These are phyloP conservation scores for Onthophagus taurus DNA, from an alignment of 1,140 invertebrate species.

Conservation along the genomic window DNA sequence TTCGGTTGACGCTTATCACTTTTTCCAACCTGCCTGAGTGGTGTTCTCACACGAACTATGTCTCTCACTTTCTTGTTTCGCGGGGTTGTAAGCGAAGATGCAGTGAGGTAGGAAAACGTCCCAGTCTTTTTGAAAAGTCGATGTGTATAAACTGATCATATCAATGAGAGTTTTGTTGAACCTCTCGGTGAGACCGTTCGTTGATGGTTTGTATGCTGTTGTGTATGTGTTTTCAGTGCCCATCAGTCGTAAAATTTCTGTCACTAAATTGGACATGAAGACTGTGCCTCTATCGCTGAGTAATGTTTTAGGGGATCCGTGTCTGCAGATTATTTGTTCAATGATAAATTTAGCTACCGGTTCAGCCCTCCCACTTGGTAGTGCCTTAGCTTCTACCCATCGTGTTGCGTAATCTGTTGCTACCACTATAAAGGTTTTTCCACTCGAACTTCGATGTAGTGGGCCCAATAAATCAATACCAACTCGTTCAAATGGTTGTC, in stretches of 20 bases:
- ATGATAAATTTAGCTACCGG: slow-evolving; percentile 23
- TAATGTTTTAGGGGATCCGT: not conserved
- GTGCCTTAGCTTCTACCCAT: slow-evolving; percentile 22
- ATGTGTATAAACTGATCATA: slow-evolving; percentile 13
- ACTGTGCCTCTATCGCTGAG: slow-evolving; percentile 7
- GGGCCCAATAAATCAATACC: not conserved
- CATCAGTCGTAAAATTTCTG: not conserved
- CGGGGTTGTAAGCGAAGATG: slow-evolving; percentile 13
- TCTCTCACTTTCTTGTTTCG: slow-evolving; percentile 14
- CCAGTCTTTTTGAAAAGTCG: slow-evolving; percentile 12
- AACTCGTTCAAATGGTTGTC: not conserved
- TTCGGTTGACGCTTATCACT: slow-evolving; percentile 10
- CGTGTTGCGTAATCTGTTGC: too few species aligned
- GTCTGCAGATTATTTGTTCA: slow-evolving; percentile 18
- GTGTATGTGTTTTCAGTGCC: not conserved
- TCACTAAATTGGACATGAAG: slow-evolving; percentile 4
- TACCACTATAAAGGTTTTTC: too few species aligned
- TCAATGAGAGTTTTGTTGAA: slow-evolving; percentile 13
- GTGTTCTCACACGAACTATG: slow-evolving; percentile 13
- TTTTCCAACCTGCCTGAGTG: slow-evolving; percentile 12
- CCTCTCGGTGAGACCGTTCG: slow-evolving; percentile 10
- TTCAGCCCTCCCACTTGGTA: slow-evolving; percentile 12
- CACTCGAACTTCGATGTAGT: too few species aligned
- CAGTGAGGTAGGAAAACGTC: slow-evolving; percentile 7
- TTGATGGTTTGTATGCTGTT: not conserved